A percentile compares a stretch with the other conserved stretches of the same genome.
Conservation (phyloP, 1,140 invertebrate genomes). For the Pseudomyrmex dendroicus region DNA sequence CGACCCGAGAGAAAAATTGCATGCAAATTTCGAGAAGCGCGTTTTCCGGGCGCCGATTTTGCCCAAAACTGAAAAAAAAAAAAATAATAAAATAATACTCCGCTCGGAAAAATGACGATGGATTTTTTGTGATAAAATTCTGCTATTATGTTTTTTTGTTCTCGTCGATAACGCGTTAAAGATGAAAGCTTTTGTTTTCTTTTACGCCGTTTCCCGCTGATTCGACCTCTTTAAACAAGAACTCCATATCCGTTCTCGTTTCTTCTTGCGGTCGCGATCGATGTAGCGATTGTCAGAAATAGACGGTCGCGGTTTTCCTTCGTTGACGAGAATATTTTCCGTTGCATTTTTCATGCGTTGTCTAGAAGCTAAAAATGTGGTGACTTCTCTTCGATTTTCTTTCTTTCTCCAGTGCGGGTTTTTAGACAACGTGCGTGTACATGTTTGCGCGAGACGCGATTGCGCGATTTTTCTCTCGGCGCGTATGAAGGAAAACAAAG, state of each 20-base stretch:
- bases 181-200: not conserved
- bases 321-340: not conserved
- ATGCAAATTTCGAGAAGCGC: conserved; percentile 7
- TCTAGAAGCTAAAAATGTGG: not conserved
- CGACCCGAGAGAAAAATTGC: conserved; percentile 67
- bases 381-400: not conserved
- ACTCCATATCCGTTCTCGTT: conserved; percentile 29
- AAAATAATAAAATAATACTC: no score
- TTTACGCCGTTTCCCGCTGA: conserved; percentile 1
- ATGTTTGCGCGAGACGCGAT: not conserved
- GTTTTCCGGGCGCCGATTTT: not conserved
- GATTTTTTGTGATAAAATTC: conserved; percentile 21
- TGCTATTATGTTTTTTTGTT: not conserved
- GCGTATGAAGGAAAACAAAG: conserved; percentile 7
- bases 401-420: not conserved
- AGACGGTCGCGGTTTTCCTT: not conserved
- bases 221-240: conserved; percentile 9
- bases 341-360: conserved; percentile 29
- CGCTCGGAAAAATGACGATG: conserved; percentile 7
- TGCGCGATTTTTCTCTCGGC: conserved; percentile 62
- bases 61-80: not conserved
- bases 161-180: not conserved
- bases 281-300: conserved; percentile 19
- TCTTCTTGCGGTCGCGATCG: not conserved
- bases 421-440: not conserved